These are phyloP conservation scores for Drosophila eugracilis DNA, from an alignment of 1,140 invertebrate species.

Conservation along the genomic window DNA sequence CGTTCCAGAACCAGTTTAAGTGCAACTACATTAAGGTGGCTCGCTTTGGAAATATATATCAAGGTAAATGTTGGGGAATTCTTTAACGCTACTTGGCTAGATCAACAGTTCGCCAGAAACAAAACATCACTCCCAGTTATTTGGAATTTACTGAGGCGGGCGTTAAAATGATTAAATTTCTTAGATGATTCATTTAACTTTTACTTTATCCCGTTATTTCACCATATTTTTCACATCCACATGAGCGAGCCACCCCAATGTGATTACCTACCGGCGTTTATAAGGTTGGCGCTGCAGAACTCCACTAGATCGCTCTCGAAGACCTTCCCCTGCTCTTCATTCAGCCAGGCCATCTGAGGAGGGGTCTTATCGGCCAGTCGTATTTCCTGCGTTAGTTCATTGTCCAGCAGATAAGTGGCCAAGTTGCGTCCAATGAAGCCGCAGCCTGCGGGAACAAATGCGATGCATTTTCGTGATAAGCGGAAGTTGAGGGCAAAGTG, in stretches of 20 bases:
- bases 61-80: neutral
- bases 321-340: slow-evolving; percentile 89
- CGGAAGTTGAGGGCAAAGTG: neutral
- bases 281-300: slow-evolving; percentile 96
- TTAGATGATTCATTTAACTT: neutral
- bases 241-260: slow-evolving; percentile 21
- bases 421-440: slow-evolving; percentile 96
- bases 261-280: slow-evolving; percentile 90
- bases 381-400: slow-evolving; percentile 90
- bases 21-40: slow-evolving; percentile 22
- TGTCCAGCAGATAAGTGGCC: slow-evolving; percentile 91
- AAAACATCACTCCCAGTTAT: no score
- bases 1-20: slow-evolving; percentile 58
- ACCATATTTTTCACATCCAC: neutral
- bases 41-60: neutral
- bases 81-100: neutral
- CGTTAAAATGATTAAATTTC: neutral
- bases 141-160: no score
- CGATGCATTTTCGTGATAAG: slow-evolving; percentile 42
- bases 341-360: slow-evolving; percentile 95
- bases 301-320: slow-evolving; percentile 92
- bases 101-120: no score
- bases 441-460: slow-evolving; percentile 87
- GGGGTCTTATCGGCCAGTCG: slow-evolving; percentile 96
- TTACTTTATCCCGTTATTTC: slow-evolving; percentile 1